Percentiles rank a stretch among this genome's conserved stretches.
Conservation (phyloP, 2,888 invertebrate genomes). For the Choristoneura rosaceana region DNA sequence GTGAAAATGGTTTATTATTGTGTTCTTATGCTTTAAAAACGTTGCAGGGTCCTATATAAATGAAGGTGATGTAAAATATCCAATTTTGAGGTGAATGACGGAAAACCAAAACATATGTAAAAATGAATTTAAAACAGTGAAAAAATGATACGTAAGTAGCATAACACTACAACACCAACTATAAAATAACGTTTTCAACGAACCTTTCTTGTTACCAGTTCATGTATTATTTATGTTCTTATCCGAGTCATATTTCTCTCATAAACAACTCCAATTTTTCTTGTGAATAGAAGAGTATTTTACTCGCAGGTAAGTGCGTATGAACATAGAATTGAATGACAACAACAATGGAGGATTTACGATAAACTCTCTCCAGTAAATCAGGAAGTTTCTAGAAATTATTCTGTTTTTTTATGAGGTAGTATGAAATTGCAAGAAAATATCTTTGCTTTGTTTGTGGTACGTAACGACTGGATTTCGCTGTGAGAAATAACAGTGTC, state of each 20-base stretch:
- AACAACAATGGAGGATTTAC: slow-evolving; percentile 38
- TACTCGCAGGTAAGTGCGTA: slow-evolving; percentile 26
- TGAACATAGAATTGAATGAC: slow-evolving; percentile 35
- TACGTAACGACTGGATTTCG: slow-evolving; percentile 13
- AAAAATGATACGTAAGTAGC: neutral
- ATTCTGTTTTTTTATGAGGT: neutral
- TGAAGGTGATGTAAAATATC: too few relatives aligned
- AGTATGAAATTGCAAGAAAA: slow-evolving; percentile 15
- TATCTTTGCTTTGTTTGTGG: neutral
- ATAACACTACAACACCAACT: slow-evolving; percentile 9
- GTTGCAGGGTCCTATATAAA: too few relatives aligned
- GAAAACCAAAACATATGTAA: too few relatives aligned
- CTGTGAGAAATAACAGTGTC: slow-evolving; percentile 18
- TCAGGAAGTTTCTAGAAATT: slow-evolving; percentile 21
- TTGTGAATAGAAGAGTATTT: slow-evolving; percentile 36
- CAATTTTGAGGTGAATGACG: too few relatives aligned
- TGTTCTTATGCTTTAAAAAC: too few relatives aligned
- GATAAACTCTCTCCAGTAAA: slow-evolving; percentile 22
- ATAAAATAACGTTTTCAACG: slow-evolving; percentile 22
- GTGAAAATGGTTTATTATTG: too few relatives aligned
- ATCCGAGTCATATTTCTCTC: slow-evolving; percentile 39
- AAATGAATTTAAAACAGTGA: too few relatives aligned
- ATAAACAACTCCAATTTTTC: slow-evolving; percentile 31
- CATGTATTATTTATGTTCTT: slow-evolving; percentile 39
- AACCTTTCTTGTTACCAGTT: slow-evolving; percentile 19